Percentiles rank a stretch among this genome's conserved stretches.
Conservation (phyloP, 1,140 invertebrate species). For the Formica selysi region DNA sequence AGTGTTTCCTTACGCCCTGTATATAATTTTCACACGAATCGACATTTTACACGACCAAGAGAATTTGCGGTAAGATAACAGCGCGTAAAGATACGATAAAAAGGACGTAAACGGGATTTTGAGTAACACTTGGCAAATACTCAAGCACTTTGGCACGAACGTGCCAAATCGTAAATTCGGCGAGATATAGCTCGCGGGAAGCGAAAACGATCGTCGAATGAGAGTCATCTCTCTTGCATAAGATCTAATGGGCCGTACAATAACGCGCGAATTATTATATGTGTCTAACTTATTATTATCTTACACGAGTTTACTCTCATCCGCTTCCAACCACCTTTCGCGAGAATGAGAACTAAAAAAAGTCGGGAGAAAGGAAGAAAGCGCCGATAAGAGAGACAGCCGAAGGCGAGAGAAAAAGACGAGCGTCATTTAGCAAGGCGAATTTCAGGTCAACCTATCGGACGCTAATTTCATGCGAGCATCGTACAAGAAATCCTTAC, state of each 20-base stretch:
- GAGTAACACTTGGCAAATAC: conserved; percentile 33
- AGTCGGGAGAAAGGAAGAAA: neutral
- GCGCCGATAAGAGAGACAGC: conserved; percentile 10
- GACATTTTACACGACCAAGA: conserved; percentile 13
- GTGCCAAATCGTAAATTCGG: neutral
- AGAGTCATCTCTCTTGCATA: conserved; percentile 2
- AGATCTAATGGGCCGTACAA: conserved; percentile 9
- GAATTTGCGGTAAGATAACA: neutral
- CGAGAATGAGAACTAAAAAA: conserved; percentile 1
- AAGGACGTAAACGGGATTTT: conserved; percentile 2
- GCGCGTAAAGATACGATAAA: neutral
- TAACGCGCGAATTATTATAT: neutral
- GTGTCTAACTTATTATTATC: conserved; percentile 27
- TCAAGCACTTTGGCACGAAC: conserved; percentile 13
- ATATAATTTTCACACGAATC: neutral
- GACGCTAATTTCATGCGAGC: conserved; percentile 39
- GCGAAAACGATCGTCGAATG: conserved; percentile 1
- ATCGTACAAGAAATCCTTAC: neutral
- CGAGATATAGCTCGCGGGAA: neutral
- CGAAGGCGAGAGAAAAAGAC: neutral
- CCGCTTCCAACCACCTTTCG: neutral
- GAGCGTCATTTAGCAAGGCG: conserved; percentile 38
- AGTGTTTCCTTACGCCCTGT: conserved; percentile 24
- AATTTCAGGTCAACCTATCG: conserved; percentile 46
- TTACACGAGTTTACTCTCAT: conserved; percentile 19